phyloP scores from a whole-genome alignment of 2,113 vertebrate species.

The Antigone vipio region DNA sequence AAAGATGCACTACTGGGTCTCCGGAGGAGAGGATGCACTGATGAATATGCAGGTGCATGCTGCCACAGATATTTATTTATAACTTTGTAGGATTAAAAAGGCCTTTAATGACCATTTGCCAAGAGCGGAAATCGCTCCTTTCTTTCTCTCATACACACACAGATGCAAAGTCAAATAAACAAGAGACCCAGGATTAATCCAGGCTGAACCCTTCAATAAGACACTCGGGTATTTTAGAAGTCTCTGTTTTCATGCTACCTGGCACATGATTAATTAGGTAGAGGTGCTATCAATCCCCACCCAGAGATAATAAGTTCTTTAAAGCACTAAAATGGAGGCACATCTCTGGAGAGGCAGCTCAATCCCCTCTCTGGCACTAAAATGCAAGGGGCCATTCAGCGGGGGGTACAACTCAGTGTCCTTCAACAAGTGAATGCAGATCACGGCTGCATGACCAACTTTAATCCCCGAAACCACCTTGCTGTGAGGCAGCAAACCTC shows the following conservation, averaged over 20 bases:
- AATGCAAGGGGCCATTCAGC: neutral
- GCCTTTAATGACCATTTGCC: constrained; percentile 15
- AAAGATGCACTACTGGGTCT: neutral
- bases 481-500: neutral
- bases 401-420: neutral
- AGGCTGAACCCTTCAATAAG: constrained; percentile 23
- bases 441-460: neutral
- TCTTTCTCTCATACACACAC: neutral
- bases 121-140: neutral
- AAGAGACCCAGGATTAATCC: neutral
- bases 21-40: neutral
- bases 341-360: neutral
- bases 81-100: constrained; percentile 5
- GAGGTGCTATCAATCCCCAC: neutral
- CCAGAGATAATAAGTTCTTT: neutral
- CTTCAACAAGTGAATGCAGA: neutral
- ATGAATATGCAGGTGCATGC: neutral
- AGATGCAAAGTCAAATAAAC: constrained; percentile 6
- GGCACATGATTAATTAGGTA: neutral
- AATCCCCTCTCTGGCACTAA: neutral
- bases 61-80: neutral
- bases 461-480: neutral
- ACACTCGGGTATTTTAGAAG: neutral
- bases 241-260: neutral
- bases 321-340: neutral